Conservation (phyloP, 2,888 invertebrate species). For the Dryadula phaetusa region DNA sequence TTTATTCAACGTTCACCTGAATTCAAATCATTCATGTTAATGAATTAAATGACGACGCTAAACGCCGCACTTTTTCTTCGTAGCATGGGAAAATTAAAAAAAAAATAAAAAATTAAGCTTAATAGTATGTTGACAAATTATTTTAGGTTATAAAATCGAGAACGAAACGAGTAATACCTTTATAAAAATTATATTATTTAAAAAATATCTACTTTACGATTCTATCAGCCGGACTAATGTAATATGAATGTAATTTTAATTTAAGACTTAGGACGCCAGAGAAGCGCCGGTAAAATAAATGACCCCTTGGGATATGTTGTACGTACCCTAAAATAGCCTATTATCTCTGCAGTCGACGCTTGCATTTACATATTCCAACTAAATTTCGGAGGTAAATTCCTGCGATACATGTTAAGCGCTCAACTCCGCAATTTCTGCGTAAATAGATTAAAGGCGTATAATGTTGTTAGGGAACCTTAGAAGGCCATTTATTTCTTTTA, state of each 20-base stretch:
- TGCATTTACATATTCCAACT: slow-evolving; percentile 42
- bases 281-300: slow-evolving; percentile 7
- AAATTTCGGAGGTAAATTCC: slow-evolving; percentile 38
- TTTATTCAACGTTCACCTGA: too few species aligned
- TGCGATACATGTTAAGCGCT: background rate
- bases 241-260: slow-evolving; percentile 8
- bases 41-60: too few species aligned
- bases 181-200: background rate
- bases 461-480: background rate
- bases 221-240: background rate
- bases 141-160: too few species aligned
- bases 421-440: background rate
- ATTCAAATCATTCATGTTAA: too few species aligned
- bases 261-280: background rate
- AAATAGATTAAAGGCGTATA: background rate
- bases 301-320: slow-evolving; percentile 8
- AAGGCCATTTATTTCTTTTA: background rate
- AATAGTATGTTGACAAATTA: too few species aligned
- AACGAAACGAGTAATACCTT: background rate
- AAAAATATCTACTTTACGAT: background rate
- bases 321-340: slow-evolving; percentile 19
- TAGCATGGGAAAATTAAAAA: too few species aligned
- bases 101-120: too few species aligned
- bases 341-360: slow-evolving; percentile 24
- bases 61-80: too few species aligned